These are phyloP conservation scores for Podargus strigoides DNA, from an alignment of 2,797 vertebrate species.

Conservation along the genomic window DNA sequence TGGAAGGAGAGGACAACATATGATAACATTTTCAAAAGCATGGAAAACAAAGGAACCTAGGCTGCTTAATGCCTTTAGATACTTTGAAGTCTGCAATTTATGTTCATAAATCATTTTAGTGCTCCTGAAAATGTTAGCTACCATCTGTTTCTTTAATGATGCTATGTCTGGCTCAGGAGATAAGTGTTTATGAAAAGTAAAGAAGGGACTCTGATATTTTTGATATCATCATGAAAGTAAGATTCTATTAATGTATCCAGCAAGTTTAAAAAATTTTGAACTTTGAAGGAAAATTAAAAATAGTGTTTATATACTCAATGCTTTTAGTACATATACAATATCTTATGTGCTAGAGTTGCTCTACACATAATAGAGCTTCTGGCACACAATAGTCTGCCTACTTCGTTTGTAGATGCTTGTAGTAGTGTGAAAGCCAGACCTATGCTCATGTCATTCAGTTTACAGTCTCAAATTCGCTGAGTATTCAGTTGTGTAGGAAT, in stretches of 20 bases:
- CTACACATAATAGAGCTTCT: background rate
- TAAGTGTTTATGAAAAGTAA: background rate
- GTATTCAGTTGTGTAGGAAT: background rate
- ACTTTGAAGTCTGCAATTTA: background rate
- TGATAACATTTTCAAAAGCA: background rate
- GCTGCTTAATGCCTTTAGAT: background rate
- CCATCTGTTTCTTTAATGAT: slow-evolving; percentile 36
- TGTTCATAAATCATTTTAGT: background rate
- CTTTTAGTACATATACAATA: background rate
- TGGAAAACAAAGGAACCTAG: background rate
- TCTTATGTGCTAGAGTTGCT: background rate
- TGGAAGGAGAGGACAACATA: background rate
- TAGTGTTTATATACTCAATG: background rate
- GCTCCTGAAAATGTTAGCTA: slow-evolving; percentile 8
- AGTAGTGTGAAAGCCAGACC: background rate
- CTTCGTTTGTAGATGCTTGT: background rate
- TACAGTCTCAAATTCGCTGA: background rate
- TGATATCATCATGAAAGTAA: background rate
- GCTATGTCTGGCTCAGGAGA: background rate
- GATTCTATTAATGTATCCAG: background rate
- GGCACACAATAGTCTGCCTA: background rate
- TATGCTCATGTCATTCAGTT: background rate
- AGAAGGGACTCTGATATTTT: background rate
- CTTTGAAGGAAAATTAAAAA: background rate
- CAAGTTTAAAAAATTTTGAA: background rate